A percentile compares a stretch with the other conserved stretches of the same genome.
Evolutionary conservation across 2,888 invertebrate species (phyloP).

Genomic region (Lepidonotus clava): DNA sequence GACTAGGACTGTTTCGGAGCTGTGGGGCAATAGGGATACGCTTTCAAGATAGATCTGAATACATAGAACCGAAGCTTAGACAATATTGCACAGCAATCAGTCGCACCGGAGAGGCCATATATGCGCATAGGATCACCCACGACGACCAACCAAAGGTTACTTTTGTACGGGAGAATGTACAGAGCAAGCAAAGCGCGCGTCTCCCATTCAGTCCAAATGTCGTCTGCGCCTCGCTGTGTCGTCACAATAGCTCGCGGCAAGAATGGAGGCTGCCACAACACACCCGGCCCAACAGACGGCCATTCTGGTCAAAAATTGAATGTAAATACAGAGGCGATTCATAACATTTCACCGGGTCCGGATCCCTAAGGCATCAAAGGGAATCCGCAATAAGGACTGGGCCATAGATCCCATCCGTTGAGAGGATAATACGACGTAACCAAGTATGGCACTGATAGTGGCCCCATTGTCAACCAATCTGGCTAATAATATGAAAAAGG

Average conservation of each 20-base stretch:
- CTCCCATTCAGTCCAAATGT: slow-evolving; percentile 38
- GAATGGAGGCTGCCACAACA: neutral
- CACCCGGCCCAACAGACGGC: slow-evolving; percentile 26
- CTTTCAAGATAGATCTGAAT: too few species aligned
- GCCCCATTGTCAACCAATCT: slow-evolving; percentile 34
- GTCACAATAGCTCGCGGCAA: slow-evolving; percentile 14
- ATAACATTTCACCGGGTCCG: neutral
- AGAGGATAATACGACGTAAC: slow-evolving; percentile 26
- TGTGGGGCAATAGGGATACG: too few species aligned
- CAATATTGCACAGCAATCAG: too few species aligned
- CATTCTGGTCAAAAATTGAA: slow-evolving; percentile 42
- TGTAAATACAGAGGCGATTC: slow-evolving; percentile 22
- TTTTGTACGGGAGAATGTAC: slow-evolving; percentile 38
- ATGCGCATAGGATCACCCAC: slow-evolving; percentile 51
- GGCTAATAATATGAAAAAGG: slow-evolving; percentile 9
- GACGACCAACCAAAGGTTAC: neutral
- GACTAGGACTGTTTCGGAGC: too few species aligned
- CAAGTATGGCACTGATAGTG: slow-evolving; percentile 25
- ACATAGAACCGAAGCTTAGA: too few species aligned
- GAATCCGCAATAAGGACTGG: slow-evolving; percentile 27
- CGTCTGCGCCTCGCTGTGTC: neutral
- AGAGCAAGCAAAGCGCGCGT: slow-evolving; percentile 44
- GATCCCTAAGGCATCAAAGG: neutral
- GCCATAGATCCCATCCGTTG: neutral
- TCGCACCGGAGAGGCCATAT: too few species aligned